Base-by-base conservation (phyloP, 1,140 invertebrate species). In the Hylaeus volcanicus region DNA sequence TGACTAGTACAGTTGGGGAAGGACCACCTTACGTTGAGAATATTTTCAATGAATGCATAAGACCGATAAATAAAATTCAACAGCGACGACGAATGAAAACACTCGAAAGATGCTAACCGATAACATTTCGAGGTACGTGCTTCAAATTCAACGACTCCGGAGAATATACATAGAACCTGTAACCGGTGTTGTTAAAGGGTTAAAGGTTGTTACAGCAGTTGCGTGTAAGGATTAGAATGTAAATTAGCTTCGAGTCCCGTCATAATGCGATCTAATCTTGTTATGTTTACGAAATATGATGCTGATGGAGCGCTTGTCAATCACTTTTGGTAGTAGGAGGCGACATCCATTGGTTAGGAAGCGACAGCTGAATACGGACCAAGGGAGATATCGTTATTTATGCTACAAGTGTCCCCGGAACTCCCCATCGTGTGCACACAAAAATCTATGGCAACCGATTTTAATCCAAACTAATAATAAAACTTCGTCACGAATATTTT, bases 231-330 rank as follows among this genome's bases (percentile, higher is more conserved):
- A 91, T 91, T 92, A 91, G 88, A 90, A 91, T 91, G 89, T 88
- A 90, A 91, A 91, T 90, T 90, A 89, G 85, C 81, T 86, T 83
- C 51, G 83, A 90, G 82, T 79, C 76, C 74, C 81, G 84, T 88
- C 89, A 90, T 90, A 91, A 91, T 89, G 89, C 81, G 81, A 84
- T 85, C 84, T 92, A 91, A 92, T 92, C 89, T 91, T 86, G 86
- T 91, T 90, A 91, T 87, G 71, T 86, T 88, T 89, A 88, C 89
- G 88, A 92, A 92, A 90, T 91, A 90, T 90, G 90, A 91, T 90
- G 82, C 88, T 88, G 86, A 89, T 84, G 86, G 87, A 84, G 84
- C 82, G 83, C 82, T 87, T 89, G 90, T 91, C 90, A 87, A 84
- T 89, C 87, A 91, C 82, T 88, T 86, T 86, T 39, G 80, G 56